Conservation (phyloP, 2,888 invertebrate genomes). For the Hemistola chrysoprasaria region DNA sequence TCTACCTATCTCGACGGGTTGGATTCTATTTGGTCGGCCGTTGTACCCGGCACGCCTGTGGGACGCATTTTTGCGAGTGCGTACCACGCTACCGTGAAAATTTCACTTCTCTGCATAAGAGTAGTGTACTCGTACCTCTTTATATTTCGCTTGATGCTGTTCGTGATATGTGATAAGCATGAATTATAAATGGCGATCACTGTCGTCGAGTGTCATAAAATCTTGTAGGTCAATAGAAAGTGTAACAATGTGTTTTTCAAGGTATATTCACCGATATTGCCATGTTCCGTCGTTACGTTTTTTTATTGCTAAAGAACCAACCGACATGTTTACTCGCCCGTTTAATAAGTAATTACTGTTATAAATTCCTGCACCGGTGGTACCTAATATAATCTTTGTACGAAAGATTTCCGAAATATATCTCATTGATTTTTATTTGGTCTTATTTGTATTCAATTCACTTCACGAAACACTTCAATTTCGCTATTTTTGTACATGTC, state of each 20-base stretch:
- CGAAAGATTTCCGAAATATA: constrained; percentile 32
- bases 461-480: constrained; percentile 65
- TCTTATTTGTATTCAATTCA: constrained; percentile 56
- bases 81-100: constrained; percentile 61
- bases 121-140: constrained; percentile 50
- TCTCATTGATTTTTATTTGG: constrained; percentile 43
- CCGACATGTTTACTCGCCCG: constrained; percentile 37
- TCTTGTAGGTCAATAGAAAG: constrained; percentile 46
- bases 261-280: constrained; percentile 38
- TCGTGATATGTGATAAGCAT: constrained; percentile 65
- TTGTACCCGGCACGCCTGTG: constrained; percentile 49
- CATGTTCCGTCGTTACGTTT: constrained; percentile 34
- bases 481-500: constrained; percentile 73
- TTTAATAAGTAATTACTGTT: constrained; percentile 40
- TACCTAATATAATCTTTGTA: constrained; percentile 22
- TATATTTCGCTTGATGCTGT: constrained; percentile 63
- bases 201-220: constrained; percentile 58
- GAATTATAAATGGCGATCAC: constrained; percentile 73
- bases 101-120: constrained; percentile 69
- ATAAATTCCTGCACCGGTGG: constrained; percentile 35
- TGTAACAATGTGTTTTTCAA: constrained; percentile 41
- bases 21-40: constrained; percentile 64
- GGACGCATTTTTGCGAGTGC: constrained; percentile 61
- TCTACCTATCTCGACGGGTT: constrained; percentile 68
- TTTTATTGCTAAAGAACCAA: constrained; percentile 29